These are phyloP conservation scores for Phenganax subtilis DNA, from an alignment of 92 coral and sea anemone genomes.

Conservation along the genomic window DNA sequence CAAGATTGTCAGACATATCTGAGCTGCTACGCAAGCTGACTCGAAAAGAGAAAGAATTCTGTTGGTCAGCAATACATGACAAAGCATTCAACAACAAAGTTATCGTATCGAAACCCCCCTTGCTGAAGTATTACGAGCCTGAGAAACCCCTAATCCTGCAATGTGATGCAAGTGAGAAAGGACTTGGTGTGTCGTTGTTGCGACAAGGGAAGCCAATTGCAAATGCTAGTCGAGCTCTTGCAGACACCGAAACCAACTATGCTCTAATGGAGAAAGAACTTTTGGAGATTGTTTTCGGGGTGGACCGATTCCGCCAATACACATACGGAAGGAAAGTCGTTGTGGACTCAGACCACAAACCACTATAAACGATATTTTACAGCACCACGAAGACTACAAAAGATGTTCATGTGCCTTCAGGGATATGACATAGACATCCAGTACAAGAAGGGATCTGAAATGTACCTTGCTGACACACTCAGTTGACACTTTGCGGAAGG, in stretches of 20 bases:
- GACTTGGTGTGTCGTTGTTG: slow-evolving; percentile 13
- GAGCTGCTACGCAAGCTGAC: slow-evolving; percentile 42
- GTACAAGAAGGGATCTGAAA: background rate
- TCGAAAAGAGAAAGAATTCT: background rate
- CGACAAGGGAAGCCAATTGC: slow-evolving; percentile 35
- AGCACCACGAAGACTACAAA: too few relatives aligned
- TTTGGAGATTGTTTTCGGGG: background rate
- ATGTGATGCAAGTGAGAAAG: slow-evolving; percentile 34
- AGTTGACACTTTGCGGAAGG: slow-evolving; percentile 30
- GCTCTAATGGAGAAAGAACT: slow-evolving; percentile 38
- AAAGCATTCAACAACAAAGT: slow-evolving; percentile 33
- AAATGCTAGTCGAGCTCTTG: slow-evolving; percentile 38
- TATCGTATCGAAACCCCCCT: slow-evolving; percentile 30
- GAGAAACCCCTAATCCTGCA: slow-evolving; percentile 24
- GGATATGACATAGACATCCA: too few relatives aligned
- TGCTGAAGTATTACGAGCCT: slow-evolving; percentile 47
- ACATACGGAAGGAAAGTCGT: slow-evolving; percentile 13
- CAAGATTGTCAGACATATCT: slow-evolving; percentile 21
- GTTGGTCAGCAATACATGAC: slow-evolving; percentile 24
- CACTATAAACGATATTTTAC: background rate
- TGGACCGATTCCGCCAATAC: slow-evolving; percentile 36
- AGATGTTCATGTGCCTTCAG: too few relatives aligned
- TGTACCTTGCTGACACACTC: slow-evolving; percentile 44
- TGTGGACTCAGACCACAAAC: background rate
- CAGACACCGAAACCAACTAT: slow-evolving; percentile 32